Conservation (phyloP, 1,140 invertebrate species). For the Dufourea novaeangliae region DNA sequence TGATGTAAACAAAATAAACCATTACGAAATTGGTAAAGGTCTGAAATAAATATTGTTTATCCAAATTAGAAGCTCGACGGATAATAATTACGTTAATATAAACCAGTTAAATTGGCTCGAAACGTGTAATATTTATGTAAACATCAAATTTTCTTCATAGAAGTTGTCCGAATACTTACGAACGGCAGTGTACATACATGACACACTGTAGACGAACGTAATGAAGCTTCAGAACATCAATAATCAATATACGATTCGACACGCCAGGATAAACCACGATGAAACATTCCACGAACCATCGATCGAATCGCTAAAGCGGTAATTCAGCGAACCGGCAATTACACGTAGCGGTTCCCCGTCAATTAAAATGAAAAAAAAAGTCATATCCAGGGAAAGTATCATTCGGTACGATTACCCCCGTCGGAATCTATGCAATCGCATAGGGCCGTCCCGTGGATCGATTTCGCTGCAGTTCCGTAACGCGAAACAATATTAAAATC, state of each 20-base stretch:
- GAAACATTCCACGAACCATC: neutral
- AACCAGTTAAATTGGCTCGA: too few species aligned
- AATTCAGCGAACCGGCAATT: neutral
- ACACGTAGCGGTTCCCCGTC: neutral
- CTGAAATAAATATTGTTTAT: too few species aligned
- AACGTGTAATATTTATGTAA: too few species aligned
- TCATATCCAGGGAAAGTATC: neutral
- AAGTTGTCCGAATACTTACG: too few species aligned
- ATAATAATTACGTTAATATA: too few species aligned
- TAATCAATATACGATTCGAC: neutral
- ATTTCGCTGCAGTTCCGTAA: neutral
- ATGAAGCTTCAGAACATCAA: neutral
- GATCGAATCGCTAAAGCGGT: neutral
- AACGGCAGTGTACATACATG: too few species aligned
- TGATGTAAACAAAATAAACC: too few species aligned
- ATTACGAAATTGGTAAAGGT: too few species aligned
- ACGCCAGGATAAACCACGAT: neutral
- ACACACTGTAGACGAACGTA: too few species aligned
- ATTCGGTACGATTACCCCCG: neutral
- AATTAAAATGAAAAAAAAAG: slow-evolving; percentile 12
- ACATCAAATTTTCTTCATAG: too few species aligned
- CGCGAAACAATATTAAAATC: slow-evolving; percentile 14
- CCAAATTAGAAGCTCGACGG: too few species aligned
- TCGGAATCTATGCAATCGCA: slow-evolving; percentile 3
- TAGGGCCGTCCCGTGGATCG: neutral